Base-by-base conservation (phyloP, 2,113 vertebrate genomes). In the Sorex fumeus region DNA sequence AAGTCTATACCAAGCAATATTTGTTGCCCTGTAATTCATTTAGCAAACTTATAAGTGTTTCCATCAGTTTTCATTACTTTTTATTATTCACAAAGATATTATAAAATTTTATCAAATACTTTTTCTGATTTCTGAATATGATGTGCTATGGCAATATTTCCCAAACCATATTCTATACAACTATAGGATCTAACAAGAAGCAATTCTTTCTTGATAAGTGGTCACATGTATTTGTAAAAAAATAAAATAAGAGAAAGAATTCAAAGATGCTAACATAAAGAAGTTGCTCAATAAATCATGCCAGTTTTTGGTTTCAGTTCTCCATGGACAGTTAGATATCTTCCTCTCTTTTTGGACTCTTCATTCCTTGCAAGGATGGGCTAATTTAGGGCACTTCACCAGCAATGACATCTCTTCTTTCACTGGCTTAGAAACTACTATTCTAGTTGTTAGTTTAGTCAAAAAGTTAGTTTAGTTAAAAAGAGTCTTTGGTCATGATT, bases 41-140 rank as follows among this genome's bases (percentile, higher is more conserved):
- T 90, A 80, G 79, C 36, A 94, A 45, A 12, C 28, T 27, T 84
- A 50, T 15, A 75, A 80, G 19, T 34, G 18, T 78, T 80, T 92
- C 72, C 71, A 93, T 85, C 34, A 60, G 90, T 6, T 79, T 95
- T 88, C 34, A 66, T 90, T 50, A 23, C 72, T 92, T 34, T 83
- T 3, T 90, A 43, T 32, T 86, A 90, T 84, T 94, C 70, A 84
- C 40, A 94, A 87, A 27, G 43, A 70, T 87, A 94, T 78, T 53
- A 23, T 82, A 92, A 86, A 94, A 57, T 27, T 85, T 88, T 76
- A 88, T 83, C 30, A 90, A 32, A 88, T 93, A 27, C 2, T 40
- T 16, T 16, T 90, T 32, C 9, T 93, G 62, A 87, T 30, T 81
- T 87, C 45, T 74, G 82, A 34, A 88, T 40, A 74, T 81, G 45